These are phyloP conservation scores for Antedon mediterranea DNA, from an alignment of 53 echinoderm and acorn worm genomes.

Conservation along the genomic window DNA sequence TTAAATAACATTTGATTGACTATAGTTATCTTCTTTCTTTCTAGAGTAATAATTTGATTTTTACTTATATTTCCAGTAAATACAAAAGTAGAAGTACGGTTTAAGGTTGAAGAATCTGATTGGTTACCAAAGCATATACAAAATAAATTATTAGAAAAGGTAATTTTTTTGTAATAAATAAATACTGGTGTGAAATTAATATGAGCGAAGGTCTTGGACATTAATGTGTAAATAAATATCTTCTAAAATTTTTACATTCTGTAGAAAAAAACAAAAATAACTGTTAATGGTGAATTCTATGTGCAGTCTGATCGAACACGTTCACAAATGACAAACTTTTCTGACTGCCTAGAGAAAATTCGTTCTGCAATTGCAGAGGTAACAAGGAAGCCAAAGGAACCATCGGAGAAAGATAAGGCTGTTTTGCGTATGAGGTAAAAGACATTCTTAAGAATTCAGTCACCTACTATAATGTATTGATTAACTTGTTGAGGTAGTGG, in stretches of 20 bases:
- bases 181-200: too few relatives aligned
- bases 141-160: conserved; percentile 66
- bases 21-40: too few relatives aligned
- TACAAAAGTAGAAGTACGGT: conserved; percentile 80
- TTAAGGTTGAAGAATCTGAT: conserved; percentile 58
- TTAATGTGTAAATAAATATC: too few relatives aligned
- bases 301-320: conserved; percentile 66
- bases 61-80: conserved; percentile 33
- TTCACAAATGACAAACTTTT: conserved; percentile 70
- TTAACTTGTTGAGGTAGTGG: too few relatives aligned
- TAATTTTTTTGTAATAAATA: conserved; percentile 16
- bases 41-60: too few relatives aligned
- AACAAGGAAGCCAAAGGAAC: conserved; percentile 60
- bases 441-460: too few relatives aligned
- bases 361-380: conserved; percentile 65
- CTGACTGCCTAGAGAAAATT: conserved; percentile 83
- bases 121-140: conserved; percentile 67
- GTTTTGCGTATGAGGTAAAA: conserved; percentile 59
- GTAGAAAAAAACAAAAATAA: conserved; percentile 64
- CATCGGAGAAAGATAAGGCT: conserved; percentile 44
- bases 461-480: too few relatives aligned
- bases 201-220: too few relatives aligned
- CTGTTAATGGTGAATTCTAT: conserved; percentile 59
- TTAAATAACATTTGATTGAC: too few relatives aligned
- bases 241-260: neutral